Conservation (phyloP, 2,888 invertebrate species). For the Aphidoletes aphidimyza region DNA sequence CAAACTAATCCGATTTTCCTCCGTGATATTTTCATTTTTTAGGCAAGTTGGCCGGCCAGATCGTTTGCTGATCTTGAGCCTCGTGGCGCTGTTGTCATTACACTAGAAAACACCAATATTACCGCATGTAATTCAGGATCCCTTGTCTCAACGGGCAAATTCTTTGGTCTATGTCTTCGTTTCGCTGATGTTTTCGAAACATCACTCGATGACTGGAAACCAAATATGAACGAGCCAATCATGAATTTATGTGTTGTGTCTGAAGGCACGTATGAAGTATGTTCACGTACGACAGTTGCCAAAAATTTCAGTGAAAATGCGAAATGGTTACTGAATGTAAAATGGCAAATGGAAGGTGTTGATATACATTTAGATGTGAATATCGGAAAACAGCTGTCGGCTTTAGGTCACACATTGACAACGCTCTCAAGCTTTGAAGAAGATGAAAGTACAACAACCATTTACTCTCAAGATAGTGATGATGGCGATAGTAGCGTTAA, state of each 20-base stretch:
- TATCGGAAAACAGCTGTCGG: slow-evolving; percentile 94
- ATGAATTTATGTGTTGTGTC: slow-evolving; percentile 97
- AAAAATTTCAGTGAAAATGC: slow-evolving; percentile 92
- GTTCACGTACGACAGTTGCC: slow-evolving; percentile 82
- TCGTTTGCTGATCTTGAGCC: slow-evolving; percentile 80
- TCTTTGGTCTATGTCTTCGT: slow-evolving; percentile 89
- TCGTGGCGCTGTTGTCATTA: slow-evolving; percentile 93
- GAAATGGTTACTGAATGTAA: slow-evolving; percentile 97
- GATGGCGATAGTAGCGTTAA: slow-evolving; percentile 77
- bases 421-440: slow-evolving; percentile 91
- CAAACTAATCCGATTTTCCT: slow-evolving; percentile 12
- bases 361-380: slow-evolving; percentile 96
- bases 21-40: slow-evolving; percentile 57
- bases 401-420: slow-evolving; percentile 93
- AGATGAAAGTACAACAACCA: slow-evolving; percentile 76
- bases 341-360: slow-evolving; percentile 99
- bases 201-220: slow-evolving; percentile 97
- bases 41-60: slow-evolving; percentile 74
- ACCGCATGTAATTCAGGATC: slow-evolving; percentile 94
- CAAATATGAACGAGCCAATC: slow-evolving; percentile 81
- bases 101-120: slow-evolving; percentile 95
- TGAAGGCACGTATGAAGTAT: slow-evolving; percentile 96
- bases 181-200: slow-evolving; percentile 98
- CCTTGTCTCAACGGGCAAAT: slow-evolving; percentile 91
- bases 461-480: slow-evolving; percentile 80